These are phyloP conservation scores for Acomys russatus DNA, from an alignment of 2,797 vertebrate species.

Conservation along the genomic window DNA sequence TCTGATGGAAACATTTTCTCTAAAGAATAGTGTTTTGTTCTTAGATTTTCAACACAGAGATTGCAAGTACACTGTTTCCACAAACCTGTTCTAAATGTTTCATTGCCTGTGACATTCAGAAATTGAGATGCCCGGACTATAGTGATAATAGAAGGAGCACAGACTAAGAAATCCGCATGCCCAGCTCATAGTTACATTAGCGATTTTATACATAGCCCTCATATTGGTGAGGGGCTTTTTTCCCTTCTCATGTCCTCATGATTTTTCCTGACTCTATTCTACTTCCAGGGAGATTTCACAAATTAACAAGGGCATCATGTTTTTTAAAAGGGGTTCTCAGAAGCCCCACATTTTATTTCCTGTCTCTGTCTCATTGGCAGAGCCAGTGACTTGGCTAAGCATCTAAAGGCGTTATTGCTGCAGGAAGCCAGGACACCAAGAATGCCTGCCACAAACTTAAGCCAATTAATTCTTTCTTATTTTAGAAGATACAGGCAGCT, in stretches of 20 bases:
- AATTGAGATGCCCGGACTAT: accelerated
- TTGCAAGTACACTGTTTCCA: neutral
- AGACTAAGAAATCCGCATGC: neutral
- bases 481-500: neutral
- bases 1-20: neutral
- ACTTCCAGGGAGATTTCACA: neutral
- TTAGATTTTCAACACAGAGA: neutral
- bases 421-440: neutral
- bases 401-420: neutral
- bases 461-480: slow-evolving; percentile 18
- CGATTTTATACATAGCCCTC: neutral
- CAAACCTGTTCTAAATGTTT: slow-evolving; percentile 19
- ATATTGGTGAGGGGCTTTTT: neutral
- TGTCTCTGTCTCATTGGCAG: neutral
- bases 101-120: neutral
- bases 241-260: neutral
- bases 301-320: neutral
- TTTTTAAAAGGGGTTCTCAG: neutral
- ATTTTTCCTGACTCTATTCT: neutral
- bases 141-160: neutral
- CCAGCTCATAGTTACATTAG: neutral
- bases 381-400: neutral
- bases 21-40: neutral
- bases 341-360: neutral
- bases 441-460: neutral